Percentiles rank a stretch among this genome's conserved stretches.
phyloP scores from a whole-genome alignment of 2,888 invertebrate species.

The Cephus rjabovi region DNA sequence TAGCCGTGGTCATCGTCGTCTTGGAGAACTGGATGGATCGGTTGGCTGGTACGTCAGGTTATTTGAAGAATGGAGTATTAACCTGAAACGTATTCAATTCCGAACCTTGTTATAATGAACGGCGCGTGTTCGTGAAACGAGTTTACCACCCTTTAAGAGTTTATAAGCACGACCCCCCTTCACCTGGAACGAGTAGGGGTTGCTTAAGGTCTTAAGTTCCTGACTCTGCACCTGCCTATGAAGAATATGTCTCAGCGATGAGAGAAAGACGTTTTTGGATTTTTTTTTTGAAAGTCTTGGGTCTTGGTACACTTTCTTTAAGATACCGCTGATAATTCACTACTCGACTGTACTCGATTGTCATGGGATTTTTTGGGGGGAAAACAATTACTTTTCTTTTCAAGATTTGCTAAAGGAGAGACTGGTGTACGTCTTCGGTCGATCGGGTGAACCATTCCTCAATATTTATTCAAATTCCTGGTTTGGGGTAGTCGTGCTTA shows the following conservation, averaged over 20 bases:
- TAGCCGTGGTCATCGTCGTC: too few relatives aligned
- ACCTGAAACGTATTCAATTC: slow-evolving; percentile 23
- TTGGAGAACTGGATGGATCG: background rate
- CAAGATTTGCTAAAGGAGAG: too few relatives aligned
- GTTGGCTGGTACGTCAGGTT: background rate
- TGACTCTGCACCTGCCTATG: slow-evolving; percentile 52
- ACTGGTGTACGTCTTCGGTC: background rate
- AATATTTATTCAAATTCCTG: background rate
- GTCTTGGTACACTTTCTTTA: background rate
- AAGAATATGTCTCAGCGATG: background rate
- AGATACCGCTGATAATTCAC: background rate
- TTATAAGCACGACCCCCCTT: slow-evolving; percentile 34
- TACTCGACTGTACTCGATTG: background rate
- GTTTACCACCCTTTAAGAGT: slow-evolving; percentile 53
- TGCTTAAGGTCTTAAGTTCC: slow-evolving; percentile 51
- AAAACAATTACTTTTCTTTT: background rate
- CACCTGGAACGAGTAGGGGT: slow-evolving; percentile 17
- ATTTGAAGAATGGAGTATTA: slow-evolving; percentile 3
- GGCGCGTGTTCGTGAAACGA: slow-evolving; percentile 55
- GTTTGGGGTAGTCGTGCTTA: background rate
- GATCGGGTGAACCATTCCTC: background rate
- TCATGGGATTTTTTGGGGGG: background rate
- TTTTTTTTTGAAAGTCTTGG: background rate
- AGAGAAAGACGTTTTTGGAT: background rate
- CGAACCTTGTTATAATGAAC: slow-evolving; percentile 49